Evolutionary conservation across 2,797 vertebrate genomes (phyloP), one percentile per base, ranked within the genome.

Genomic region (Protonibea diacanthus): DNA sequence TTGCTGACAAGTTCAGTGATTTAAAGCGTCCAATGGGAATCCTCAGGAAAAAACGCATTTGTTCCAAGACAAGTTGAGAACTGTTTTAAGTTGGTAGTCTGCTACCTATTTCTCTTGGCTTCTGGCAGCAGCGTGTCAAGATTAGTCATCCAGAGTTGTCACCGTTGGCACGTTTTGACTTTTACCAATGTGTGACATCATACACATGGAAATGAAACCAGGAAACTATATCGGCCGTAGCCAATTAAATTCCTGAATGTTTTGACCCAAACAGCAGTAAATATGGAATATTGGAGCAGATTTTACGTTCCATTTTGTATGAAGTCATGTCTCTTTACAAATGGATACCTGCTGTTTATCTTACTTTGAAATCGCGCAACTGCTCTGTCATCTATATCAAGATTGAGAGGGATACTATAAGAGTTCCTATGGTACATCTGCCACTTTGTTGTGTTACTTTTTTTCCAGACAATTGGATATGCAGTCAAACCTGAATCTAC

Each of bases 111-210:
- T 63, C 82, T 78, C 80, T 76, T 59, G 72, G 71, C 70, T 42
- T 63, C 71, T 85, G 88, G 87, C 87, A 60, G 48, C 6, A 4
- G 17, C 42, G 27, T n/a, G 63, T 52, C 47, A 20, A 57, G 63
- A 88, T 91, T 87, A 85, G 83, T 90, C 88, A 90, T 87, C 45
- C 58, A 17, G 69, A 65, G 63, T 68, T 71, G 89, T 90, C 84
- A 87, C 82, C 64, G 23, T 80, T 80, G 87, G 85, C 80, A 72
- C 55, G 67, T 71, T 74, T 86, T 21, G 0, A 25, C 71, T 79
- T 73, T 47, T 74, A 75, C 87, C 65, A 85, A 59, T 5, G 61
- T 51, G 89, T 93, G 88, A 93, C 84, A 82, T 93, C 89, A 92
- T 85, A 18, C 69, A 51, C 68, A 20, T 84, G 82, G 81, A 88